Conservation (phyloP, 2,113 vertebrate species). For the Peucedramus taeniatus region DNA sequence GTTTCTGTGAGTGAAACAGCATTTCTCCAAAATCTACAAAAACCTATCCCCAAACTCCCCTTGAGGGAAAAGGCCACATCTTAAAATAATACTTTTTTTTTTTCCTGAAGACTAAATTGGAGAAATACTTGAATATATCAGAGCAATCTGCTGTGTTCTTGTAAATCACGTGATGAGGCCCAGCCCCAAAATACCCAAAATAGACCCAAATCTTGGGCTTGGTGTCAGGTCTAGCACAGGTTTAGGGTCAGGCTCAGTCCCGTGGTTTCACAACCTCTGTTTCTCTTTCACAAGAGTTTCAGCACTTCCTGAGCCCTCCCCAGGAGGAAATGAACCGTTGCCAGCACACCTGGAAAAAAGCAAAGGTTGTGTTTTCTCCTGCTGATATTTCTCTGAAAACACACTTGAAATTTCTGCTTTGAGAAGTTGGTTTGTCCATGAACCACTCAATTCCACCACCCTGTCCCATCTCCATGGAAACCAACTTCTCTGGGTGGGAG, state of each 20-base stretch:
- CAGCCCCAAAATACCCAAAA: not conserved
- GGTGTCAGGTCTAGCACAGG: not conserved
- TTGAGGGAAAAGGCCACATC: not conserved
- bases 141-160: not conserved
- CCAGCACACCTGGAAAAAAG: not conserved
- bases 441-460: not conserved
- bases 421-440: not conserved
- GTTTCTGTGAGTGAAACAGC: not conserved
- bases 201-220: fast-evolving
- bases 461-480: not conserved
- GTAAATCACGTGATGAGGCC: not conserved
- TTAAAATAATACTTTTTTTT: not conserved
- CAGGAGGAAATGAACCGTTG: not conserved
- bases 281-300: not conserved
- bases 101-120: not conserved
- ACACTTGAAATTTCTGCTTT: not conserved
- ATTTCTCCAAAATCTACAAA: not conserved
- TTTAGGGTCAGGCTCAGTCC: not conserved
- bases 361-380: not conserved
- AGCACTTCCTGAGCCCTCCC: not conserved
- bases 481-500: not conserved
- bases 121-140: not conserved
- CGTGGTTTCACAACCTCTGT: not conserved
- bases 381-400: not conserved
- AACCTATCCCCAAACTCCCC: not conserved